These are phyloP conservation scores for Leucoraja ocellata DNA, from an alignment of 2,797 vertebrate genomes.

Conservation along the genomic window DNA sequence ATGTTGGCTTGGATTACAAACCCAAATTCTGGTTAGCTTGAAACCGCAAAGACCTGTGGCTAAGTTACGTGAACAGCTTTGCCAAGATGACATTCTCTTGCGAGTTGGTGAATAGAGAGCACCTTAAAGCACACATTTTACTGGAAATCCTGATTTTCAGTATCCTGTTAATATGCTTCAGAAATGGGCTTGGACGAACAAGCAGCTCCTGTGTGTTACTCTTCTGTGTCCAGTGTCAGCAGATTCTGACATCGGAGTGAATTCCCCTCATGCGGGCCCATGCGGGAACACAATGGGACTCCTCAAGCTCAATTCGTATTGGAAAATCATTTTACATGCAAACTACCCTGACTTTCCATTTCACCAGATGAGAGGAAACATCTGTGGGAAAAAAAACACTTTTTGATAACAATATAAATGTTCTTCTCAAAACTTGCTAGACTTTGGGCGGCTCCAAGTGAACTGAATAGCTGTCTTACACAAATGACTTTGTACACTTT, in stretches of 20 bases:
- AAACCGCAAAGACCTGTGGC: not conserved
- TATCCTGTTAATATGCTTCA: not conserved
- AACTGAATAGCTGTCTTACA: not conserved
- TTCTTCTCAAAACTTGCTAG: not conserved
- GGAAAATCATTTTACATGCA: not conserved
- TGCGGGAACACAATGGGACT: not conserved
- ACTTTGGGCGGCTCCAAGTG: not conserved
- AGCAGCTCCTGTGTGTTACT: not conserved
- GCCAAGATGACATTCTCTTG: not conserved
- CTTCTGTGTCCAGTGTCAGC: not conserved
- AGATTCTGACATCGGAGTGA: not conserved
- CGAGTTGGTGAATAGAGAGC: not conserved
- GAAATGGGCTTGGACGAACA: not conserved
- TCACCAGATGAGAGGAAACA: not conserved
- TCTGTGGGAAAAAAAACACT: not conserved
- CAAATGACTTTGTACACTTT: not conserved
- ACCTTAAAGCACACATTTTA: not conserved
- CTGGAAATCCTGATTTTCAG: not conserved
- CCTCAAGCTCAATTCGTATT: not conserved
- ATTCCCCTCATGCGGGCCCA: not conserved
- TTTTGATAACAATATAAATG: not conserved
- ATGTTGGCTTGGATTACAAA: not conserved
- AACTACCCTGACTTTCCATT: not conserved
- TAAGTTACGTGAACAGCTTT: not conserved
- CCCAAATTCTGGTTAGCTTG: not conserved